Evolutionary conservation across 1,140 invertebrate species (phyloP).

Genomic region (Gryon sp.): DNA sequence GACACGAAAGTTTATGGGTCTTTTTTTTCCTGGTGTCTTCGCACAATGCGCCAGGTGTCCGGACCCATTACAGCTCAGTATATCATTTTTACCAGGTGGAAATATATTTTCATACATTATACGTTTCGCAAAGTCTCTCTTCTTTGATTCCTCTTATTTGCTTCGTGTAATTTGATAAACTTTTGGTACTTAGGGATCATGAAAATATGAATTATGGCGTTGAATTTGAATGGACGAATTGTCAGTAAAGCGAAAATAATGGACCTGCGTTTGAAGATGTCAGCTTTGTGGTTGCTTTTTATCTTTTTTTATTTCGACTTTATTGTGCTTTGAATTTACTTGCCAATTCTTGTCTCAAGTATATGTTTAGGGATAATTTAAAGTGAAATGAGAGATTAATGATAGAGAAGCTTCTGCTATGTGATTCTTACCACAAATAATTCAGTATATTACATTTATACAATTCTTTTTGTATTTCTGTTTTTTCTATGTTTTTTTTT

Average conservation of each 20-base stretch:
- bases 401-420: too few species aligned
- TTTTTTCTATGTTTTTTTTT: too few species aligned
- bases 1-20: conserved; percentile 63
- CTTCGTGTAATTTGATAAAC: conserved; percentile 53
- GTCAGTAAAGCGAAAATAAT: conserved; percentile 37
- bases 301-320: not conserved
- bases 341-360: not conserved
- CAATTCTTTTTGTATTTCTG: too few species aligned
- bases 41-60: conserved; percentile 64
- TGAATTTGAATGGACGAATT: conserved; percentile 29
- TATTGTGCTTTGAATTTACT: conserved; percentile 3
- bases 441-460: too few species aligned
- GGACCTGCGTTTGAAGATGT: conserved; percentile 14
- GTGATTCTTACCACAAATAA: too few species aligned
- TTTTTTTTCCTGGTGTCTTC: conserved; percentile 31
- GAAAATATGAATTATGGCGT: conserved; percentile 52
- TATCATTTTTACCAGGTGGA: conserved; percentile 67
- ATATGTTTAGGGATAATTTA: too few species aligned
- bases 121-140: not conserved
- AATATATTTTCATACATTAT: conserved; percentile 62
- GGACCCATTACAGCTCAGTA: conserved; percentile 65
- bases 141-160: conserved; percentile 37
- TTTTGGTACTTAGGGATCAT: conserved; percentile 38
- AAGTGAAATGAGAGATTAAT: too few species aligned
- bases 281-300: not conserved